Evolutionary conservation across 2,113 vertebrate genomes (phyloP), one percentile per base, ranked within the genome.

Genomic region (Egretta garzetta): DNA sequence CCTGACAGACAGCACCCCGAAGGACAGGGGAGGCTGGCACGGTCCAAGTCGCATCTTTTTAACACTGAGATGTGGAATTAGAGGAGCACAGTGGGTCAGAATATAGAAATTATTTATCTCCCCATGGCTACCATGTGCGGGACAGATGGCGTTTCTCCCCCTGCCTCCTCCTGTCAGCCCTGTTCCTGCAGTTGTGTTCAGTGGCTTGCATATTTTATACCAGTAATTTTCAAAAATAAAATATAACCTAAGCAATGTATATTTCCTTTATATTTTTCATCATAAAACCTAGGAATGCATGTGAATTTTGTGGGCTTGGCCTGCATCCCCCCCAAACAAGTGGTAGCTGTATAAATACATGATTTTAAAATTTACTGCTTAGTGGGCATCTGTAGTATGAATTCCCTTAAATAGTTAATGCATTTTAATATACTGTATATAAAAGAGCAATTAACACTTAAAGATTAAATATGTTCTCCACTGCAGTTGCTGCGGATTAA

Each of bases 31-130:
- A 62, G n/a, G 59, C 45, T 2, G 56, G 43, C 14, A 7, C 12
- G 1, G 28, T 50, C 16, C 75, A 8, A 14, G n/a, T 9, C 6
- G 9, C 16, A 1, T 4, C n/a, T 60, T 16, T 45, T 26, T 4
- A 22, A 16, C 8, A 18, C 14, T 6, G 7, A 76, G 43, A 47
- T 17, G 33, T 4, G 9, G 6, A 2, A 11, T 20, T 14, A 20
- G 75, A 39, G 45, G 47, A 50, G 45, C 28, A 9, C n/a, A 7
- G 59, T 5, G 59, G 47, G 35, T 52, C 28, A 8, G 75, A 10
- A 33, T 3, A 9, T 5, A 19, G 28, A 24, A 63, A 39, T 24
- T 3, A 12, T 62, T 77, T 9, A 8, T 33, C 18, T 50, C 28
- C 43, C 8, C 1, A 12, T 11, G 12, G 33, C 49, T 72, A 6